These are phyloP conservation scores for Pantherophis alleghaniensis DNA, from an alignment of 2,797 vertebrate species.

Conservation along the genomic window DNA sequence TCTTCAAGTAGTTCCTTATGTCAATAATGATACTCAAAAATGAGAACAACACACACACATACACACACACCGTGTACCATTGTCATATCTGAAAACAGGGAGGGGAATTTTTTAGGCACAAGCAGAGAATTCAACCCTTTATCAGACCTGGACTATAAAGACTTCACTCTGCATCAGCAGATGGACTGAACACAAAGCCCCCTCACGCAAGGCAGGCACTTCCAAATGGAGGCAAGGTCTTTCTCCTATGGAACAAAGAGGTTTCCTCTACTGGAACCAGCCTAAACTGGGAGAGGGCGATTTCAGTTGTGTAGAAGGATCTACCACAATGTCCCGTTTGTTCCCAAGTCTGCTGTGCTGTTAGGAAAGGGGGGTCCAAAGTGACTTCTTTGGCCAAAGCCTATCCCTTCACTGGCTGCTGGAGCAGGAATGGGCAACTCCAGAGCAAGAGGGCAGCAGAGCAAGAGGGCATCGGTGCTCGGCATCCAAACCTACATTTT, in stretches of 20 bases:
- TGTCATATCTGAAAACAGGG: background rate
- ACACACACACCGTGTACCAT: background rate
- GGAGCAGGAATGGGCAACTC: background rate
- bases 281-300: background rate
- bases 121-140: background rate
- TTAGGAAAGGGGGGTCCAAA: background rate
- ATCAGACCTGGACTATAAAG: conserved; percentile 6
- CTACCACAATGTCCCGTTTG: background rate
- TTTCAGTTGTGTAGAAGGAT: background rate
- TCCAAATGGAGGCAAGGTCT: background rate
- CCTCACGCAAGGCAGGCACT: background rate
- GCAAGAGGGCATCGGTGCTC: too few species aligned
- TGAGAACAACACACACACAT: background rate
- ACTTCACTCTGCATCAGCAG: background rate
- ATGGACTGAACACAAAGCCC: background rate
- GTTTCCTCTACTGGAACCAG: background rate
- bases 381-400: background rate
- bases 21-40: conserved; percentile 18
- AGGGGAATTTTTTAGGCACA: too few species aligned
- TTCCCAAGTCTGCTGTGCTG: background rate
- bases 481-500: background rate
- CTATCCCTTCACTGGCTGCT: too few species aligned
- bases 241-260: background rate
- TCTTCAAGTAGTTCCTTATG: conserved; percentile 16
- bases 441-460: background rate